Percentiles rank a stretch among this genome's conserved stretches.
These are phyloP conservation scores for Myotis yumanensis DNA, from an alignment of 2,113 vertebrate species.

Conservation along the genomic window DNA sequence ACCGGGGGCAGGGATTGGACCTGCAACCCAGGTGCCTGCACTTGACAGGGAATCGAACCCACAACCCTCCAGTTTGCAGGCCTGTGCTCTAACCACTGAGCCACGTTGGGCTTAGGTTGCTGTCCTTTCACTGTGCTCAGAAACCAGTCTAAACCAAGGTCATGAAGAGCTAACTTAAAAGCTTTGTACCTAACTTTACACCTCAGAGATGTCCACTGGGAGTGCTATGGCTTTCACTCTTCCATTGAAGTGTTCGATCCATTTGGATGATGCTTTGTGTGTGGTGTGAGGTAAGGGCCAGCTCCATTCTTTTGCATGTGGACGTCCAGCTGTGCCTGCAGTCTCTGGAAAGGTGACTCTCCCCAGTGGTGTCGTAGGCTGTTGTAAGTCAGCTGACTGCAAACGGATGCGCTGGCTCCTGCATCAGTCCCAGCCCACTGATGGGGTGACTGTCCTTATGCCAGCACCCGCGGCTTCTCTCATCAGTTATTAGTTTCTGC, in stretches of 20 bases:
- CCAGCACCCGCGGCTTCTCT: not conserved
- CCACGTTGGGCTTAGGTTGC: too few species aligned
- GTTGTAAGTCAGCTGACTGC: not conserved
- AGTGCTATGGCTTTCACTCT: not conserved
- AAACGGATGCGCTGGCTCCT: not conserved
- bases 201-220: not conserved
- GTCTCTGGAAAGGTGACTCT: not conserved
- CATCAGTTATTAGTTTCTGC: not conserved
- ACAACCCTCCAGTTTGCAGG: too few species aligned
- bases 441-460: not conserved
- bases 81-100: too few species aligned
- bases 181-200: not conserved
- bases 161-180: fast-evolving
- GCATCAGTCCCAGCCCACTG: not conserved
- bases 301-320: not conserved
- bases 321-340: not conserved
- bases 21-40: too few species aligned
- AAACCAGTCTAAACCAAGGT: not conserved
- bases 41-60: too few species aligned
- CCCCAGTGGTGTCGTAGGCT: not conserved
- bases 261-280: not conserved
- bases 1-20: too few species aligned
- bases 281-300: not conserved
- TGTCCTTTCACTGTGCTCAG: not conserved
- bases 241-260: not conserved